phyloP scores from a whole-genome alignment of 2,888 invertebrate species.

The Steinernema hermaphroditum region DNA sequence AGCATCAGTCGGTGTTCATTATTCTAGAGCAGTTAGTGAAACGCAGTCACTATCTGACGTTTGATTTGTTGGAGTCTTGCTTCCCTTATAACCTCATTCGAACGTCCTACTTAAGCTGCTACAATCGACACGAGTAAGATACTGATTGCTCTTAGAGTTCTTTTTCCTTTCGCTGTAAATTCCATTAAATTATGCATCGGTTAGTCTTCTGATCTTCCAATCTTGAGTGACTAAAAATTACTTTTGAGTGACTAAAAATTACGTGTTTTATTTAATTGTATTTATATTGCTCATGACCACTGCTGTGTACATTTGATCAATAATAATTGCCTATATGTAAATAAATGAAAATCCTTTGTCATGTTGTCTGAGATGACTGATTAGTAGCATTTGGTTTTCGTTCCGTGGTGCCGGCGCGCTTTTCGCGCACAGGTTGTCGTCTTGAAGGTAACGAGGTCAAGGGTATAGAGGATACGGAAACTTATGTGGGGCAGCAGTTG shows the following conservation, averaged over 20 bases:
- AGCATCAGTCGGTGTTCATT: slow-evolving; percentile 94
- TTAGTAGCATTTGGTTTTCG: background rate
- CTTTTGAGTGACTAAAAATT: background rate
- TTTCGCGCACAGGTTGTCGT: slow-evolving; percentile 28
- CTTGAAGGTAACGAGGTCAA: slow-evolving; percentile 28
- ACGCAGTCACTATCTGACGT: slow-evolving; percentile 94
- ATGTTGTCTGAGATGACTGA: background rate
- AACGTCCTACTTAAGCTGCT: slow-evolving; percentile 83
- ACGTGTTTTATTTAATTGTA: background rate
- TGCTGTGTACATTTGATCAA: background rate
- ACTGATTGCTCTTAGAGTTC: too few species aligned
- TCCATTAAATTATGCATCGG: too few species aligned
- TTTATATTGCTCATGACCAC: background rate
- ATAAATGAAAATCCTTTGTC: background rate
- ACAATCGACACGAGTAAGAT: slow-evolving; percentile 40
- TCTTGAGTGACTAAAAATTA: background rate
- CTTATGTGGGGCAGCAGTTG: slow-evolving; percentile 28
- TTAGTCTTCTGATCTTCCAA: too few species aligned
- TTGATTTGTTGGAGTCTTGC: slow-evolving; percentile 97
- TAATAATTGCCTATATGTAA: background rate
- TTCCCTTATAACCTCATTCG: slow-evolving; percentile 96
- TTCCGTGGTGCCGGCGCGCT: background rate
- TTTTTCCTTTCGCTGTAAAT: too few species aligned
- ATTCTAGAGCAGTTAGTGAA: slow-evolving; percentile 92
- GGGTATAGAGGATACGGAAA: slow-evolving; percentile 26